Percentiles rank a stretch among this genome's conserved stretches.
phyloP scores from a whole-genome alignment of 1,140 invertebrate species.

The Drosophila watanabei region DNA sequence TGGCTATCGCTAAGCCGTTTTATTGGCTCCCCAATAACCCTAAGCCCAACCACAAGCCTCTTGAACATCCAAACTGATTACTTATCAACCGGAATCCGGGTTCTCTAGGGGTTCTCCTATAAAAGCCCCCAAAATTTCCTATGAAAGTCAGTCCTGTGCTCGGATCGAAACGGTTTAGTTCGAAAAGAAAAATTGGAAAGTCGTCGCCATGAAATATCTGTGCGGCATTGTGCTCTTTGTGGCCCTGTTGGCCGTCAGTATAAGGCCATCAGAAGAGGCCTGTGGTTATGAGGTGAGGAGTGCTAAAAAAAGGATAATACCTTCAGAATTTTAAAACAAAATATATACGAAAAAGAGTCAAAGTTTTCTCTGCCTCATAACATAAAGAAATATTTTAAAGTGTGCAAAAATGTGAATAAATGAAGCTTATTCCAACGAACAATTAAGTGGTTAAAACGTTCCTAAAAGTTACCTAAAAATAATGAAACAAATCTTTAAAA shows the following conservation, averaged over 20 bases:
- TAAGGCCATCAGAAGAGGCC: constrained; percentile 38
- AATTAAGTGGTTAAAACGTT: not conserved
- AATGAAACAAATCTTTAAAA: not conserved
- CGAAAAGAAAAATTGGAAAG: constrained; percentile 29
- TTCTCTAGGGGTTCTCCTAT: constrained; percentile 17
- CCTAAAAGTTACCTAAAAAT: not conserved
- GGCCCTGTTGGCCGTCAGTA: constrained; percentile 37
- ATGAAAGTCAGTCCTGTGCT: constrained; percentile 33
- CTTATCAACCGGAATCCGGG: constrained; percentile 21
- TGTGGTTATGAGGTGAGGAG: constrained; percentile 69
- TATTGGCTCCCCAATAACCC: constrained; percentile 23
- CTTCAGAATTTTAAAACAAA: not conserved
- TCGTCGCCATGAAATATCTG: constrained; percentile 39
- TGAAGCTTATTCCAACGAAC: too few relatives aligned
- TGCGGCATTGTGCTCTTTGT: constrained; percentile 38
- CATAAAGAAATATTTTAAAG: not conserved
- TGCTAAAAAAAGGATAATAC: not conserved
- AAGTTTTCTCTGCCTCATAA: not conserved
- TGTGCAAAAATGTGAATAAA: not conserved
- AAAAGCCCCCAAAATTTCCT: constrained; percentile 13
- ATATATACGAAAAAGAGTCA: not conserved
- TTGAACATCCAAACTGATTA: constrained; percentile 19
- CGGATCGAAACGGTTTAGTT: constrained; percentile 12
- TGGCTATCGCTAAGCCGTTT: constrained; percentile 31
- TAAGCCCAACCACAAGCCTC: constrained; percentile 43